Evolutionary conservation across 2,113 vertebrate genomes (phyloP), one percentile per base, ranked within the genome.

Genomic region (Camelus dromedarius): DNA sequence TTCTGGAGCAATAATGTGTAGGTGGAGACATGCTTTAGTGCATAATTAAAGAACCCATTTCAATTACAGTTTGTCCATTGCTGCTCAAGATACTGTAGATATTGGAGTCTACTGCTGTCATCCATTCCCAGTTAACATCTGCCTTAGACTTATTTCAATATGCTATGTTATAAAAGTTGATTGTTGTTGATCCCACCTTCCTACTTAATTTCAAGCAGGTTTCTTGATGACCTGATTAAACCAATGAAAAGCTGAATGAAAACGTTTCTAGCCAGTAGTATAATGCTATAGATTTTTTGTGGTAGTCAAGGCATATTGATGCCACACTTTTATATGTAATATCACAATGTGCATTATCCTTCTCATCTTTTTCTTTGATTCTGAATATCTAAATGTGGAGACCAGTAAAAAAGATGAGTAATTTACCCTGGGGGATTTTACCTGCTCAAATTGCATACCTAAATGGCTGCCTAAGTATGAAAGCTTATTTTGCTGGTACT

Each of bases 71-170:
- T 83, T 66, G 72, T 91, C 48, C 15, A 26, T 42, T 88, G 80
- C 48, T 88, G 28, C 18, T 96, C 69, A 66, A 67, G 26, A 19
- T 89, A 52, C 30, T 86, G 28, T 50, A 83, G 52, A 58, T 82
- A 92, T 90, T 85, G 92, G 52, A 73, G 26, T 81, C 58, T 90
- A 56, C 77, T 93, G 58, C 56, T 97, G 30, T 84, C 70, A 90
- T 56, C 48, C 16, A 85, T 92, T 90, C 8, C 35, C 70, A 88
- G 72, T 95, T 97, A 95, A 85, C 85, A 50, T 95, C 80, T 67
- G 30, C n/a, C 35, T 87, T 66, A 93, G 60, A 96, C 94, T 97
- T 90, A 76, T 93, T 97, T 92, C 70, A 91, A 18, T 88, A 67
- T 85, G 46, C 46, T 79, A 10, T 91, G 52, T 84, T 95, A 72